These are phyloP conservation scores for Danio aesculapii DNA, from an alignment of 2,797 vertebrate species.

Conservation along the genomic window DNA sequence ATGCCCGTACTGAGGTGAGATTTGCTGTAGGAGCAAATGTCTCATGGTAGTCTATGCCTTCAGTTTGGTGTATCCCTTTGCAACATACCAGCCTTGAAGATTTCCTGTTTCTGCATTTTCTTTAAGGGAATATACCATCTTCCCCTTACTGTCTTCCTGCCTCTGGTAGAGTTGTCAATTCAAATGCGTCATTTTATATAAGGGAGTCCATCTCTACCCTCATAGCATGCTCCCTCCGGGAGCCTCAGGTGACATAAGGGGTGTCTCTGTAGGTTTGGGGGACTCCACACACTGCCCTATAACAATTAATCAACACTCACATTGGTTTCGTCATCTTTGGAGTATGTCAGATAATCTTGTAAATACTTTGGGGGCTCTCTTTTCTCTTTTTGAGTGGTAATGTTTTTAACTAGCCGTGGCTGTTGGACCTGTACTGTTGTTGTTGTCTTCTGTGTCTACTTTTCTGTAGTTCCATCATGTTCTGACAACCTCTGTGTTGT, in stretches of 20 bases:
- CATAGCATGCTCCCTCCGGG: slow-evolving; percentile 21
- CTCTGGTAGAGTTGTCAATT: no score
- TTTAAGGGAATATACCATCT: no score
- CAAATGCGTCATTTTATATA: no score
- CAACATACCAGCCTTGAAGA: no score
- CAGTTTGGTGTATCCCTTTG: no score
- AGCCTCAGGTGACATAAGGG: slow-evolving; percentile 39
- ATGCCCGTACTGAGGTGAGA: slow-evolving; percentile 25
- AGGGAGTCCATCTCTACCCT: slow-evolving; percentile 50
- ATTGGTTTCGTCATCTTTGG: slow-evolving; percentile 25
- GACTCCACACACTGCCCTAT: no score
- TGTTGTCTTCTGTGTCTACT: not conserved
- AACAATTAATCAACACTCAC: slow-evolving; percentile 51
- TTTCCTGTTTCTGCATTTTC: no score
- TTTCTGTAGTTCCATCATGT: slow-evolving; percentile 24
- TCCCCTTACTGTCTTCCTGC: no score
- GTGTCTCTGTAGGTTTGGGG: slow-evolving; percentile 53
- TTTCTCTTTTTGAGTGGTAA: slow-evolving; percentile 22
- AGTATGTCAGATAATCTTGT: slow-evolving; percentile 30
- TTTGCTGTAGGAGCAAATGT: slow-evolving; percentile 21
- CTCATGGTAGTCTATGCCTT: no score
- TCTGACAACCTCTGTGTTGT: slow-evolving; percentile 18
- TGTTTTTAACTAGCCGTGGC: slow-evolving; percentile 3
- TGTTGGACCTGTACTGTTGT: slow-evolving; percentile 15
- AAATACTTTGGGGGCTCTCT: slow-evolving; percentile 39